These are phyloP conservation scores for Turdus rufiventris DNA, from an alignment of 2,113 vertebrate genomes.

Conservation along the genomic window DNA sequence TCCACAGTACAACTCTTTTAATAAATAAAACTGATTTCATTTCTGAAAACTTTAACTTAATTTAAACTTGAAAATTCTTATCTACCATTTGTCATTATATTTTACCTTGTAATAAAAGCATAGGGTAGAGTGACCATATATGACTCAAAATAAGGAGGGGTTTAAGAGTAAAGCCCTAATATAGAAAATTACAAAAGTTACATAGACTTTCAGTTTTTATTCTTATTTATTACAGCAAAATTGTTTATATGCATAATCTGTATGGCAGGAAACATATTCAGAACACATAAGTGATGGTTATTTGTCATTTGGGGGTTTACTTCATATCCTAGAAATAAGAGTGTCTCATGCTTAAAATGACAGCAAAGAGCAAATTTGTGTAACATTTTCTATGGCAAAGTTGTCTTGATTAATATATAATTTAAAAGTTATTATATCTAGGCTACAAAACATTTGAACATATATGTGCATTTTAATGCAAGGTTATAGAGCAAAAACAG, in stretches of 20 bases:
- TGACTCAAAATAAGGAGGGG: not conserved
- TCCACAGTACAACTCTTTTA: not conserved
- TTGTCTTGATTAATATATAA: not conserved
- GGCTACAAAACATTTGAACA: not conserved
- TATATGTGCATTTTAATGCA: not conserved
- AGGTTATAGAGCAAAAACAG: not conserved
- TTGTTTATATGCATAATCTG: not conserved
- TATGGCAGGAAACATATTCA: not conserved
- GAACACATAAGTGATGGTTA: not conserved
- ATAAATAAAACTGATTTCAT: conserved; percentile 1
- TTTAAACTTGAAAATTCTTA: not conserved
- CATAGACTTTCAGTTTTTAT: not conserved
- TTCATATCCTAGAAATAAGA: not conserved
- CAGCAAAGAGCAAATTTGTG: not conserved
- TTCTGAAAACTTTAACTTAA: not conserved
- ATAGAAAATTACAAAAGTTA: not conserved
- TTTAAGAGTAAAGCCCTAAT: not conserved
- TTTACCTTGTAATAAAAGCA: not conserved
- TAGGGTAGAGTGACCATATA: not conserved
- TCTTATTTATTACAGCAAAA: not conserved
- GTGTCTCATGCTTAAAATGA: not conserved
- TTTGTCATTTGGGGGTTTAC: not conserved
- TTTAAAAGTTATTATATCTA: not conserved
- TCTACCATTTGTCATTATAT: not conserved
- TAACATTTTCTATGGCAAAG: not conserved